Percentiles rank a stretch among this genome's conserved stretches.
These are phyloP conservation scores for Microplitis deprimator DNA, from an alignment of 2,888 invertebrate species.

Conservation along the genomic window DNA sequence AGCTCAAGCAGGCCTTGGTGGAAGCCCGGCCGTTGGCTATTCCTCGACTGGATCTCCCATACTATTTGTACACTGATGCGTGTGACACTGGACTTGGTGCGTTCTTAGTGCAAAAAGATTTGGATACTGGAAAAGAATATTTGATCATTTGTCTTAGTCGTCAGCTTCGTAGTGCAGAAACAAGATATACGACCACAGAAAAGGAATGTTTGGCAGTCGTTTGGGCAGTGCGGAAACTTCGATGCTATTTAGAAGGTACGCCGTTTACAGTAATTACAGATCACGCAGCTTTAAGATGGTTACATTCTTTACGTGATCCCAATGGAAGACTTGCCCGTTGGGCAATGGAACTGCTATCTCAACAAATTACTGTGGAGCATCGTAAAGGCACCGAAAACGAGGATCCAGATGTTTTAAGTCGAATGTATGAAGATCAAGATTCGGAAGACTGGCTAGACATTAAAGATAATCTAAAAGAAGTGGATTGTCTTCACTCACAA, in stretches of 20 bases:
- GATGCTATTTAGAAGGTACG: background rate
- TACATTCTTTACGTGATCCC: slow-evolving; percentile 37
- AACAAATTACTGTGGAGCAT: slow-evolving; percentile 11
- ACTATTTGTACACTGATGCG: slow-evolving; percentile 43
- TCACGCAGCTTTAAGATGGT: slow-evolving; percentile 44
- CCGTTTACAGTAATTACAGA: slow-evolving; percentile 52
- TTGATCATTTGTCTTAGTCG: background rate
- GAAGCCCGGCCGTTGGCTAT: slow-evolving; percentile 10
- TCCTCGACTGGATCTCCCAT: slow-evolving; percentile 39
- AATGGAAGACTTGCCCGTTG: slow-evolving; percentile 15
- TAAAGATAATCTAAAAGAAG: background rate
- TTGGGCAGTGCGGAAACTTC: background rate
- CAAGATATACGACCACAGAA: background rate
- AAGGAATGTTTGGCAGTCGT: too few relatives aligned
- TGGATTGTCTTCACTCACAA: background rate
- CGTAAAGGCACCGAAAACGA: background rate
- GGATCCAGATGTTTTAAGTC: background rate
- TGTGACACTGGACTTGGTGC: slow-evolving; percentile 48
- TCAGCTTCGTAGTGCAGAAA: background rate
- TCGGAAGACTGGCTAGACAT: background rate
- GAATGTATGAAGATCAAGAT: background rate
- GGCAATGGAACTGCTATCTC: slow-evolving; percentile 6
- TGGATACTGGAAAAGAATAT: slow-evolving; percentile 24
- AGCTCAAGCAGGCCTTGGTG: background rate
- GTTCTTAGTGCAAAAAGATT: slow-evolving; percentile 42